Evolutionary conservation across 2,113 vertebrate species (phyloP), one percentile per base, ranked within the genome.

Genomic region (Cariama cristata): DNA sequence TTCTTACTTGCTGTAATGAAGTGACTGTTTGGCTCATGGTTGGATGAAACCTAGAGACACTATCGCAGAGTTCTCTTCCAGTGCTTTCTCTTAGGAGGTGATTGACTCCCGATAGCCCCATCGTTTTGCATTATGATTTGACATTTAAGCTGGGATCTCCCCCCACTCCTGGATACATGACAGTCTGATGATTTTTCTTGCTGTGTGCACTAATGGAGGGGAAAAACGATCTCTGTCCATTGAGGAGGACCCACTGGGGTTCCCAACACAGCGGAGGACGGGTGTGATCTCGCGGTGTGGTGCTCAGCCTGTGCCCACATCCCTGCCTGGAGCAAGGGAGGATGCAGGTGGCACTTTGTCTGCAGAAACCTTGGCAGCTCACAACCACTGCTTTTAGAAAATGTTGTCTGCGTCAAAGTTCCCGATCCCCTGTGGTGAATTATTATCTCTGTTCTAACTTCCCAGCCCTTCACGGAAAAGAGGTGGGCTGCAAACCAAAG

Each of bases 201-300:
- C 26, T 62, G 8, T 69, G 38, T 71, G 52, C 26, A 5, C 20
- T 80, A 40, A 38, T 5, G 50, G 74, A 59, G n/a, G 59, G 32
- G 8, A n/a, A 44, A 45, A 79, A 2, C 14, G 22, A 6, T 14
- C 38, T 55, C 23, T 28, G 66, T 55, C 38, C 27, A 22, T 32
- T 10, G 22, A 27, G 44, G 22, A 14, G n/a, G 18, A 17, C 1
- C 1, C 20, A 11, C 23, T 11, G 0, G 2, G 5, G 20, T 20
- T 68, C 15, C 35, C 33, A 23, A 18, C 4, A 1, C 9, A 50
- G 47, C 20, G 12, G 42, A 24, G 53, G n/a, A 8, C 0, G 4
- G 14, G 14, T 20, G 8, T 45, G n/a, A 1, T 0, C 23, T 55
- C 38, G 1, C 6, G 3, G 60, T 3, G 11, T 3, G 1, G 30